Evolutionary conservation across 2,797 vertebrate genomes (phyloP), one percentile per base, ranked within the genome.

Genomic region (Helicolenus hilgendorfi): DNA sequence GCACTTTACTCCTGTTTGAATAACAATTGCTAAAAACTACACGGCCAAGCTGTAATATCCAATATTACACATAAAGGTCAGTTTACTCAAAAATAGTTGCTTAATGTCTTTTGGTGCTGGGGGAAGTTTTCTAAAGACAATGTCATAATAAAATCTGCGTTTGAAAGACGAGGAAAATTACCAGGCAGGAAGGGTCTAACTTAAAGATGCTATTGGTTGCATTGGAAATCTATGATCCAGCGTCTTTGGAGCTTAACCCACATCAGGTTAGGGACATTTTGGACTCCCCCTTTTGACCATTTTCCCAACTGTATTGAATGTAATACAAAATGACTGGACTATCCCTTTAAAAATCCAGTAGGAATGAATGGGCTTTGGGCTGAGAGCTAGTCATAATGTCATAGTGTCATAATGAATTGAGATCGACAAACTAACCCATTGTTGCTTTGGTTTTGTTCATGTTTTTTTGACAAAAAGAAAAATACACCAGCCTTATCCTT

Each of bases 61-160:
- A 53, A 53, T 18, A 53, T 53, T 53, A 53, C 49, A 53, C 49
- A 20, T 53, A n/a, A 33, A 71, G 38, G 2, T 41, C 38, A 41
- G 38, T 41, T 0, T 15, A 15, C 13, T 0, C 0, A 41, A 41
- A 41, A 41, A 41, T 41, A 41, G 38, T 41, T 41, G 13, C 0
- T 5, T 41, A 41, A 41, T 41, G 38, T 41, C 2, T 41, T 41
- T 41, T 41, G 0, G 38, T 15, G 38, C 38, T 41, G 4, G 38
- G 13, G 38, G 13, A 41, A 0, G 38, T 41, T 41, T 41, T 41
- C 38, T 41, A 41, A 41, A 41, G 5, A 0, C 0, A 41, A 41
- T 41, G 13, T 1, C 2, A 41, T 41, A 41, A 38, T 38, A 38
- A 38, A 38, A 38, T 13, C 13, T 41, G 13, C 5, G 0, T 41